A percentile compares a stretch with the other conserved stretches of the same genome.
These are phyloP conservation scores for Aegypius monachus DNA, from an alignment of 2,113 vertebrate species.

Conservation along the genomic window DNA sequence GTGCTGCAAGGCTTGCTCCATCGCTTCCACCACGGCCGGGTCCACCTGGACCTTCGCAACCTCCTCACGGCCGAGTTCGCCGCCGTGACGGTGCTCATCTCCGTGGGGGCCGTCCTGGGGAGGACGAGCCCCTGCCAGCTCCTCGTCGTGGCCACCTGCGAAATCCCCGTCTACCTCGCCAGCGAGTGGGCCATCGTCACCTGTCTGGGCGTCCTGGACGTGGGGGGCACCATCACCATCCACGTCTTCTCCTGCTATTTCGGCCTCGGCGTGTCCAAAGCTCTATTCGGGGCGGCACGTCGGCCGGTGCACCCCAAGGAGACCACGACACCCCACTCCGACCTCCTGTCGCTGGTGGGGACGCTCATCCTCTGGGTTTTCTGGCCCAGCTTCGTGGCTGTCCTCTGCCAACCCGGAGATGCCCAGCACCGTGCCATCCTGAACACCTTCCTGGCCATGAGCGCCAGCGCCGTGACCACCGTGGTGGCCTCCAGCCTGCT, in stretches of 20 bases:
- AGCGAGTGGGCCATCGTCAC: constrained; percentile 77
- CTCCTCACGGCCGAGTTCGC: constrained; percentile 81
- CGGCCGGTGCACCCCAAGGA: constrained; percentile 65
- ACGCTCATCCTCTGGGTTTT: constrained; percentile 86
- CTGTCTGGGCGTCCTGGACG: constrained; percentile 76
- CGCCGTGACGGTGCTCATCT: constrained; percentile 82
- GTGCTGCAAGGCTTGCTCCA: constrained; percentile 81
- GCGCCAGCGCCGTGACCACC: constrained; percentile 70
- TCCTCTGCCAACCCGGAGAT: constrained; percentile 68
- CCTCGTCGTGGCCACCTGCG: constrained; percentile 77
- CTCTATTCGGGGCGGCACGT: constrained; percentile 67
- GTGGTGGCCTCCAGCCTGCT: constrained; percentile 74
- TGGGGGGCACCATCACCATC: constrained; percentile 82
- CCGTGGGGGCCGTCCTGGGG: constrained; percentile 79
- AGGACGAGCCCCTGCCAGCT: constrained; percentile 83
- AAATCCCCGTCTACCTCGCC: constrained; percentile 75
- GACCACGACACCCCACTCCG: constrained; percentile 70
- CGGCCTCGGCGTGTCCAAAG: constrained; percentile 78
- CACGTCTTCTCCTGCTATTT: constrained; percentile 88
- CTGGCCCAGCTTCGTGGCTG: constrained; percentile 82
- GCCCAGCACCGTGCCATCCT: constrained; percentile 78
- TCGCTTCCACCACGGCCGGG: constrained; percentile 68
- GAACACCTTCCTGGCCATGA: constrained; percentile 79
- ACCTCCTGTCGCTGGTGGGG: constrained; percentile 78
- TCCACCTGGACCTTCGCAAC: constrained; percentile 77